Evolutionary conservation across 2,888 invertebrate genomes (phyloP).

Genomic region (Allophyes oxyacanthae): DNA sequence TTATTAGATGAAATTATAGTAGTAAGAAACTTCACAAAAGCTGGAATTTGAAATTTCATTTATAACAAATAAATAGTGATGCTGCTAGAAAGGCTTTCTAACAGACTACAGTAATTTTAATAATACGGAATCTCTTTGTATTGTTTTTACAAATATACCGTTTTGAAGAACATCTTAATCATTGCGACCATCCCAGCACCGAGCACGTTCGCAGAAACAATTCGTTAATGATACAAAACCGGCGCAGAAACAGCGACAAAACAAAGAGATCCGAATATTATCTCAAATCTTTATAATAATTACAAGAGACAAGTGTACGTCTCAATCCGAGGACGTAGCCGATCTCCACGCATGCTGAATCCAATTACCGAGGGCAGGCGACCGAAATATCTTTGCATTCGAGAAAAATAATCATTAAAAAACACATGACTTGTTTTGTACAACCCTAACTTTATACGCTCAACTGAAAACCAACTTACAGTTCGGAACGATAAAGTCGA

Average conservation of each 20-base stretch:
- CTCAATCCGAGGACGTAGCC: slow-evolving; percentile 74
- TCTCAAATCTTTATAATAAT: slow-evolving; percentile 87
- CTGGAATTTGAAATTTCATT: too few species aligned
- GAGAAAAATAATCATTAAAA: slow-evolving; percentile 77
- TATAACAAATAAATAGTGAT: too few species aligned
- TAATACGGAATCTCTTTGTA: too few species aligned
- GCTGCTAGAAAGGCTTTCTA: too few species aligned
- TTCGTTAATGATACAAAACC: slow-evolving; percentile 65
- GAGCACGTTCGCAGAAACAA: slow-evolving; percentile 52
- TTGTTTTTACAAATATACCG: background rate
- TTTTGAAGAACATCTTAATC: slow-evolving; percentile 40
- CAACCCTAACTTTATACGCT: slow-evolving; percentile 68
- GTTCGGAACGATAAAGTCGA: slow-evolving; percentile 38
- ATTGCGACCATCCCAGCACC: slow-evolving; percentile 21
- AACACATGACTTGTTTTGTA: slow-evolving; percentile 62
- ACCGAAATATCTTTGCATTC: slow-evolving; percentile 78
- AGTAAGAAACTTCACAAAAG: too few species aligned
- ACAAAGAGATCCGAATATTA: slow-evolving; percentile 75
- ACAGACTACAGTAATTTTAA: too few species aligned
- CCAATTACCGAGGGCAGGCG: slow-evolving; percentile 77
- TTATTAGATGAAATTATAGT: too few species aligned
- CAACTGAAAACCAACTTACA: slow-evolving; percentile 26
- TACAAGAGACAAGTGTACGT: slow-evolving; percentile 80
- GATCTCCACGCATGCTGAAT: slow-evolving; percentile 69
- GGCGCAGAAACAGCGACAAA: slow-evolving; percentile 51